Evolutionary conservation across 2,113 vertebrate species (phyloP), one percentile per base, ranked within the genome.

Genomic region (Merops nubicus): DNA sequence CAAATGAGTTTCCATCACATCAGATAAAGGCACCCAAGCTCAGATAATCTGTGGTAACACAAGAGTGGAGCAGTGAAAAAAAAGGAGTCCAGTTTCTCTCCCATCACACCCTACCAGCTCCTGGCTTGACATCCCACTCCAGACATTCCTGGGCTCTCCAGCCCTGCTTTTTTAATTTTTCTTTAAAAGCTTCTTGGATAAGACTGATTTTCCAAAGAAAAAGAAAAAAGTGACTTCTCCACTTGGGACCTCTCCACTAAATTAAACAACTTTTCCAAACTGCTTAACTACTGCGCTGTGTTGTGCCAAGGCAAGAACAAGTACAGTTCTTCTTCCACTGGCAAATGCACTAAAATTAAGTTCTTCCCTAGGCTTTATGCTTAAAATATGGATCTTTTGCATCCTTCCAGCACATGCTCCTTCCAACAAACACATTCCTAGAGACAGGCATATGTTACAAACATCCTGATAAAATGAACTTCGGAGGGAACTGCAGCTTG

Each of bases 331-430:
- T 47, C 70, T 82, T 53, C 74, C 89, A 90, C 79, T 88, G 91
- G 47, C 78, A 96, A 95, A 91, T 63, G 50, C 68, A 80, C 90
- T 77, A 75, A 93, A 94, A 94, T 70, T 80, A 83, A 96, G 85
- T 63, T 83, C 33, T 70, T 75, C 74, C 13, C n/a, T 51, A 88
- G 75, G 88, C n/a, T 92, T 92, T 83, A 51, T 0, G 4, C 56
- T 94, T 88, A 90, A 96, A 96, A 93, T 88, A 92, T 43, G 85
- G 85, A 69, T 84, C 56, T 63, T 64, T 20, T 5, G 14, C 86
- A 91, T 81, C 56, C 72, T 88, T 94, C 90, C 91, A 94, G 93
- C 88, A 95, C 72, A 80, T 51, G 12, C 68, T 77, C 79, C 78
- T 82, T 90, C 75, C 90, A 93, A 89, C 76, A 91, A 88, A 88